Percentiles rank a stretch among this genome's conserved stretches.
phyloP scores from a whole-genome alignment of 2,797 vertebrate species.

The Lithobates sylvaticus region DNA sequence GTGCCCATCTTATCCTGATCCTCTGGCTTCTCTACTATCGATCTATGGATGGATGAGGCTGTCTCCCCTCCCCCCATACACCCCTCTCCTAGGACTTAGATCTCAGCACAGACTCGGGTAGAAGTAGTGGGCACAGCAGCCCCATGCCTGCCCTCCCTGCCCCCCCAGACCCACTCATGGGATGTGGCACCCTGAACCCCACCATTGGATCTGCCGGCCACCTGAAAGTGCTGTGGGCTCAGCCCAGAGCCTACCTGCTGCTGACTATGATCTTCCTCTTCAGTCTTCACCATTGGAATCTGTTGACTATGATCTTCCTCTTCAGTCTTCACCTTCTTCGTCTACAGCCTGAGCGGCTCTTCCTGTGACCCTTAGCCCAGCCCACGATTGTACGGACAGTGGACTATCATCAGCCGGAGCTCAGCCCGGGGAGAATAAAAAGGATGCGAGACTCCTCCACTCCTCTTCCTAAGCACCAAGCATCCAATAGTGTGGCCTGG shows the following conservation, averaged over 20 bases:
- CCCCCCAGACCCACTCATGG: constrained; percentile 81
- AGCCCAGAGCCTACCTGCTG: constrained; percentile 80
- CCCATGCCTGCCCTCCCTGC: constrained; percentile 33
- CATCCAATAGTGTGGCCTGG: no score
- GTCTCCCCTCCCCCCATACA: no score
- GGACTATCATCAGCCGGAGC: background rate
- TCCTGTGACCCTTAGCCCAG: constrained; percentile 64
- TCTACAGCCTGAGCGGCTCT: constrained; percentile 83
- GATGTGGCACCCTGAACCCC: constrained; percentile 88
- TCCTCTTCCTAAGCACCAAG: no score
- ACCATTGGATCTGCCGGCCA: constrained; percentile 68
- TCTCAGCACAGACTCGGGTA: background rate
- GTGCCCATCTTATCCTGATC: no score
- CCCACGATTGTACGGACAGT: constrained; percentile 14
- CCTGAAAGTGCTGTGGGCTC: constrained; percentile 79
- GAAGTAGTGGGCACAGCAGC: constrained; percentile 31
- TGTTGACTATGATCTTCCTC: no score
- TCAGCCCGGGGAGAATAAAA: background rate
- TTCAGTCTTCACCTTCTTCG: constrained; percentile 83
- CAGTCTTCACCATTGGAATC: no score
- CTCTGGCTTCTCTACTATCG: no score
- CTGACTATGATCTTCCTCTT: constrained; percentile 82
- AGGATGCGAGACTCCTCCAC: background rate
- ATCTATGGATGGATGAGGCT: no score
- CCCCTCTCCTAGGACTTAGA: background rate